Evolutionary conservation across 2,113 vertebrate genomes (phyloP), one percentile per base, ranked within the genome.

Genomic region (Nothocercus nigrocapillus): DNA sequence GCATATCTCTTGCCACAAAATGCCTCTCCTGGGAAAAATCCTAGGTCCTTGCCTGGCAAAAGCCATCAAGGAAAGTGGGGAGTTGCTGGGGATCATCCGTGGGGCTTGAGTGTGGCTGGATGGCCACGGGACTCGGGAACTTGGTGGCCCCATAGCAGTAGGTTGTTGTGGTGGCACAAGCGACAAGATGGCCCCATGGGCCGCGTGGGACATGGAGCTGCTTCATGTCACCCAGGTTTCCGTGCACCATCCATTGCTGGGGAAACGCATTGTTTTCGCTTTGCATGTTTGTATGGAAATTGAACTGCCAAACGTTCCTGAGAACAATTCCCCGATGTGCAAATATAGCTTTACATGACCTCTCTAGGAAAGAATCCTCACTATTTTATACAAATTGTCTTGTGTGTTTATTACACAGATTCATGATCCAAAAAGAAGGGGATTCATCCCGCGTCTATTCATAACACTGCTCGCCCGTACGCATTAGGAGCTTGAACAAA

Each of bases 291-390:
- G 64, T 67, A 83, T 82, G 68, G 88, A 89, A 85, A 89, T 40
- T 34, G 30, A 88, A 53, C 85, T 47, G 75, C 54, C 64, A 89
- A 88, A 67, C 5, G 2, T 86, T 86, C 83, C 85, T 93, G 47
- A 1, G 6, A 87, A 42, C 74, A 76, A 10, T 30, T 82, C 90
- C 53, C 62, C 42, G 24, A 78, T 28, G 85, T 68, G 66, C 81
- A 93, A 95, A 93, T 90, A 92, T 53, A 86, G 94, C 92, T 95
- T 94, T 73, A 84, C 84, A 89, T 95, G 83, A 97, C 95, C 86
- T 66, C 86, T 95, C 92, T 95, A 95, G 95, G 96, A 96, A 96
- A 97, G 95, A 97, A 96, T 97, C 83, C 67, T 79, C 81, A 76
- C 83, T 96, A 92, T 92, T 94, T 94, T 94, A 97, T 94, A 94